Conservation (phyloP, 2,113 vertebrate species). For the Pleuronectes platessa region DNA sequence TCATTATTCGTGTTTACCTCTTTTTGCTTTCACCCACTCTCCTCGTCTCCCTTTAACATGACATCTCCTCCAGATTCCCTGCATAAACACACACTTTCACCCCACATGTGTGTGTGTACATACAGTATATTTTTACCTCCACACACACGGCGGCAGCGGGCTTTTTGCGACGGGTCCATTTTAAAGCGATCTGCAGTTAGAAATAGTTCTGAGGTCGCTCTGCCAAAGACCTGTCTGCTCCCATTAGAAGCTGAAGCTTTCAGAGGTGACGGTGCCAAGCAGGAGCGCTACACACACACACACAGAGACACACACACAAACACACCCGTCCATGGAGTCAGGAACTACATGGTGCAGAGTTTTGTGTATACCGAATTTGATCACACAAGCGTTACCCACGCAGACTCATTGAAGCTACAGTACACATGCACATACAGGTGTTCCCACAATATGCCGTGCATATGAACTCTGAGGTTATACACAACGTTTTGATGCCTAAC, state of each 20-base stretch:
- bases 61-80: background rate
- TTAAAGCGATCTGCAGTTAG: conserved; percentile 64
- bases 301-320: conserved; percentile 1
- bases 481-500: too few species aligned
- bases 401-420: background rate
- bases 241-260: conserved; percentile 61
- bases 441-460: too few species aligned
- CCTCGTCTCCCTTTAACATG: background rate
- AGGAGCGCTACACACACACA: conserved; percentile 51
- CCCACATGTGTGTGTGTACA: background rate
- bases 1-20: background rate
- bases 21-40: background rate
- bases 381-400: background rate
- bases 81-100: conserved; percentile 9
- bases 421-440: background rate
- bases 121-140: conserved; percentile 38
- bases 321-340: background rate
- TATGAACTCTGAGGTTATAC: too few species aligned
- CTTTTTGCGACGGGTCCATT: conserved; percentile 63
- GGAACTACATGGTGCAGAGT: background rate
- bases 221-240: conserved; percentile 76
- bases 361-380: background rate
- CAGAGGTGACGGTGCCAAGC: conserved; percentile 53
- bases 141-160: conserved; percentile 12
- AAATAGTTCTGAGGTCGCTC: conserved; percentile 41